Conservation (phyloP, 1,140 invertebrate genomes). For the Amyelois transitella region DNA sequence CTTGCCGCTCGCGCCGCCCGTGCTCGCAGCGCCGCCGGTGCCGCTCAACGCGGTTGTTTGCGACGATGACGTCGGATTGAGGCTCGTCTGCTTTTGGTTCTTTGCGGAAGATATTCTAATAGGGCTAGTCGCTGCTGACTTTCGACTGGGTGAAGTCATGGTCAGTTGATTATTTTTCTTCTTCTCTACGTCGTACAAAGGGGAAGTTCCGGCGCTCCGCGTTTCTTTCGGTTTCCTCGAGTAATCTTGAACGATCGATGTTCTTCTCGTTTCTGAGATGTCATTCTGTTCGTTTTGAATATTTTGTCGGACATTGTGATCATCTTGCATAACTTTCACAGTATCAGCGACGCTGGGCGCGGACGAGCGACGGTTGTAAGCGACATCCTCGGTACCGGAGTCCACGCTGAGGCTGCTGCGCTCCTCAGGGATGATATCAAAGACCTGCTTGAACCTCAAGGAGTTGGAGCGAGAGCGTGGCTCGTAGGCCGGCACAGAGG, state of each 20-base stretch:
- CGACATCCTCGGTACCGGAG: constrained; percentile 52
- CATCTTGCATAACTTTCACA: background rate
- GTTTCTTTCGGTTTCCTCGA: constrained; percentile 17
- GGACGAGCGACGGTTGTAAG: constrained; percentile 37
- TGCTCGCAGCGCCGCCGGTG: constrained; percentile 16
- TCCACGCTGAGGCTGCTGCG: constrained; percentile 65
- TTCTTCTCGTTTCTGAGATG: background rate
- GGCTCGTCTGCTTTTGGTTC: background rate
- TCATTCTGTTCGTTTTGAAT: background rate
- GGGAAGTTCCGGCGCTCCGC: constrained; percentile 43
- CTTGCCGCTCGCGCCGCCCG: constrained; percentile 2
- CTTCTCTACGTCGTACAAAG: constrained; percentile 26
- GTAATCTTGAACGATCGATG: background rate
- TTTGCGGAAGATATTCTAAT: constrained; percentile 19
- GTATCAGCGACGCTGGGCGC: constrained; percentile 31
- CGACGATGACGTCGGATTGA: background rate
- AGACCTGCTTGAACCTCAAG: constrained; percentile 57
- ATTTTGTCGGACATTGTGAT: background rate
- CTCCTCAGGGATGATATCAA: constrained; percentile 74
- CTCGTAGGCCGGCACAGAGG: constrained; percentile 42
- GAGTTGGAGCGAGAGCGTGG: constrained; percentile 47
- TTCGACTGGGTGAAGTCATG: constrained; percentile 42
- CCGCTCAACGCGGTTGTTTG: background rate
- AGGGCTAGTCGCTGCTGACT: constrained; percentile 45
- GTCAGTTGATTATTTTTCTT: constrained; percentile 27